Evolutionary conservation across 2,888 invertebrate species (phyloP), one percentile per base, ranked within the genome.

Genomic region (Pharmacophagus antenor): DNA sequence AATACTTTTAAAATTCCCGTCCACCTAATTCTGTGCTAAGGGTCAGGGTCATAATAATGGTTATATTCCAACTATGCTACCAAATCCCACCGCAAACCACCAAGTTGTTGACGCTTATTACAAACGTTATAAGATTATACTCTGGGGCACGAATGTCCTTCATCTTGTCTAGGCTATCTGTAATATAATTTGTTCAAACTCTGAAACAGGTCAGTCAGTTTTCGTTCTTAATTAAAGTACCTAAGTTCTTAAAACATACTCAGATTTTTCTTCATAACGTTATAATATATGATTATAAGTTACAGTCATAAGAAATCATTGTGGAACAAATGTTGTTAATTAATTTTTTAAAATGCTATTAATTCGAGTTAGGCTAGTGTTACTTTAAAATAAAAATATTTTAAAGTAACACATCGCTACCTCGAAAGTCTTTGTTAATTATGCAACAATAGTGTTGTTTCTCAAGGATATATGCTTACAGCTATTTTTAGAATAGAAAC

Each of bases 401-500:
- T 31, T 37, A 15, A 8, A 37, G n/a, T n/a, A 37, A 3, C 15
- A 46, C 46, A 1, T 23, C 22, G 17, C n/a, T 42, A 23, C 18
- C 22, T 18, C 25, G 46, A 52, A 58, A 47, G 58, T 41, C 31
- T 37, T 31, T 18, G 37, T 58, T 54, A 58, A 58, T 41, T 58
- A 54, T 58, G 53, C 41, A 47, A n/a, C 31, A 51, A 3, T n/a
- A 37, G 15, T 21, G 41, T 42, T 21, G 53, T 41, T 55, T 20
- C 58, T 48, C 58, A 58, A 58, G 58, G 49, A 48, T 51, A 18
- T 23, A 48, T 37, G 18, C 17, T 41, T 58, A 23, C 18, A 47
- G 20, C 47, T 18, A 27, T 47, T 25, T 49, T 42, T 58, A 53
- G 27, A 58, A 58, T 58, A 54, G 58, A 25, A 58, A 48, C 42